phyloP scores from a whole-genome alignment of 2,113 vertebrate genomes.

The Pleuronectes platessa region DNA sequence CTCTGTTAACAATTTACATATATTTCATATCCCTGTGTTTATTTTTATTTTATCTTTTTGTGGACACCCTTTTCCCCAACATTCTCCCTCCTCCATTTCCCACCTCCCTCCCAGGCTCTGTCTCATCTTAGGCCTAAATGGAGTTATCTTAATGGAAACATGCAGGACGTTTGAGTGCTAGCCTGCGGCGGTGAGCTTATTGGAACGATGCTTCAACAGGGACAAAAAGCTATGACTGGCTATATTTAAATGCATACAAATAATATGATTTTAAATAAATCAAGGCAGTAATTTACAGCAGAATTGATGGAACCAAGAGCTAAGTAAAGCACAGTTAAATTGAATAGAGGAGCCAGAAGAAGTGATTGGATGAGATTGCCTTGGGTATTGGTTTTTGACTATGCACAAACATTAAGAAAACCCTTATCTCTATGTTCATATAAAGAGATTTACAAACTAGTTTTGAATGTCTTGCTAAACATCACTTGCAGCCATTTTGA shows the following conservation, averaged over 20 bases:
- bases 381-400: not conserved
- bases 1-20: not conserved
- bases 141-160: conserved; percentile 25
- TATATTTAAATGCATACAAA: conserved; percentile 7
- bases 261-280: not conserved
- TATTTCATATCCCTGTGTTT: not conserved
- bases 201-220: conserved; percentile 24
- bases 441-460: not conserved
- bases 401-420: not conserved
- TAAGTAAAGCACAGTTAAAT: not conserved
- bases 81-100: not conserved
- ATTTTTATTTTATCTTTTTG: not conserved
- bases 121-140: conserved; percentile 5
- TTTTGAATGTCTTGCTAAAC: not conserved
- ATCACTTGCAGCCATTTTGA: not conserved
- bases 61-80: not conserved
- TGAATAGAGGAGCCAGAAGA: not conserved
- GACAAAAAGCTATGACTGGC: conserved; percentile 1
- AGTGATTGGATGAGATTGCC: not conserved
- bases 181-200: conserved; percentile 17
- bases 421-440: not conserved
- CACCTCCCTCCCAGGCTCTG: not conserved
- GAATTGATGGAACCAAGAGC: not conserved
- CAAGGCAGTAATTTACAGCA: not conserved
- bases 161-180: not conserved